Base-by-base conservation (phyloP, 2,888 invertebrate species). In the Hofmannophila pseudospretella region DNA sequence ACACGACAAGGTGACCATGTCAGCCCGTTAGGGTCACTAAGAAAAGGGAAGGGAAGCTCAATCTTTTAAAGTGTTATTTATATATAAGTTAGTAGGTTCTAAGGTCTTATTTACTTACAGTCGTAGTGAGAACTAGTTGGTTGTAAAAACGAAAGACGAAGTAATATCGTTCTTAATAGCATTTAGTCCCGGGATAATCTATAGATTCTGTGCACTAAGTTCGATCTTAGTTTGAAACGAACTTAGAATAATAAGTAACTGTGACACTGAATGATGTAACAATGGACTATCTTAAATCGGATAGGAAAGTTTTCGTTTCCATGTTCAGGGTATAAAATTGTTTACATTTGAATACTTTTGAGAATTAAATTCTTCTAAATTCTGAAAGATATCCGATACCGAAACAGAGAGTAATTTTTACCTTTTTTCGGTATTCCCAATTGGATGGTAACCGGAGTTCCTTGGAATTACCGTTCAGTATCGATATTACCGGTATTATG, bases 111-210 rank as follows among this genome's bases (percentile, higher is more conserved):
- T 23, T n/a, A n/a, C 20, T 31, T 31, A 19, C 16, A 31, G 31
- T 31, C 31, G 10, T 10, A 8, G n/a, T 20, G 19, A 10, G 23
- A n/a, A 23, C 8, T n/a, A 11, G 19, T 7, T 10, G 16, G 32
- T 10, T 13, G 19, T 32, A 23, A 32, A 32, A 32, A 20, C n/a
- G 22, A 23, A 23, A 32, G 32, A 12, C 23, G 16, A 11, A 12
- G 23, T 23, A 32, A 32, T 23, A 23, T n/a, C 23, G 1, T 7
- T 10, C 12, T 1, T 32, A n/a, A 12, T 10, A 11, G 22, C 32
- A 32, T 32, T 32, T 10, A 22, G 32, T 32, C 32, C 32, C 32
- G 1, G 12, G 32, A 10, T 19, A 32, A n/a, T 8, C 3, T 16
- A 16, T 16, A 16, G 16, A 5, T 16, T 16, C 5, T 16, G 5